A percentile compares a stretch with the other conserved stretches of the same genome.
Evolutionary conservation across 2,113 vertebrate genomes (phyloP).

Genomic region (Apistogramma diplotaenia): DNA sequence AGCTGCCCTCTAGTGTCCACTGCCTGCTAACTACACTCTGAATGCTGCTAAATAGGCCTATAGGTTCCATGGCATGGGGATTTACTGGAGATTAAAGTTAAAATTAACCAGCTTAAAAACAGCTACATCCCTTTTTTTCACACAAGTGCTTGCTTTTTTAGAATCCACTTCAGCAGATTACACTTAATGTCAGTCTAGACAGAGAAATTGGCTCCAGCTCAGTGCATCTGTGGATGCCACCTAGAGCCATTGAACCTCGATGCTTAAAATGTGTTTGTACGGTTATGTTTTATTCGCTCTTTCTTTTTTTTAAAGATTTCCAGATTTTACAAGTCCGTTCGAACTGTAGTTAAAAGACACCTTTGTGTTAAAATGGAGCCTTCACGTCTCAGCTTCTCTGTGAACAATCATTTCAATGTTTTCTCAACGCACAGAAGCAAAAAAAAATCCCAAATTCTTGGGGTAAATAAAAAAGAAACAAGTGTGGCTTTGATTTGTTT

Average conservation of each 20-base stretch:
- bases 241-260: background rate
- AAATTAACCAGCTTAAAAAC: conserved; percentile 66
- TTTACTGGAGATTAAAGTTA: conserved; percentile 72
- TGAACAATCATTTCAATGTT: background rate
- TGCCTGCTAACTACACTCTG: conserved; percentile 2
- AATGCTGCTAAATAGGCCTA: background rate
- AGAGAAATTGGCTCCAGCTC: background rate
- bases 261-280: background rate
- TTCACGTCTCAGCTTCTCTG: too few relatives aligned
- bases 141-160: conserved; percentile 19
- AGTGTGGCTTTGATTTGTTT: background rate
- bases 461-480: background rate
- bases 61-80: conserved; percentile 17
- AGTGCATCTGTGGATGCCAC: background rate
- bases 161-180: conserved; percentile 38
- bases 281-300: background rate
- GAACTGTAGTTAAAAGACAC: background rate
- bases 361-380: too few relatives aligned
- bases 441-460: background rate
- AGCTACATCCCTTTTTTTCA: conserved; percentile 34
- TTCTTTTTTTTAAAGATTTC: background rate
- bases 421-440: background rate
- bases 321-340: background rate
- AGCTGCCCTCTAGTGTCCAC: conserved; percentile 68
- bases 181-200: conserved; percentile 51